Evolutionary conservation across 2,113 vertebrate species (phyloP), one percentile per base, ranked within the genome.

Genomic region (Nibea albiflora): DNA sequence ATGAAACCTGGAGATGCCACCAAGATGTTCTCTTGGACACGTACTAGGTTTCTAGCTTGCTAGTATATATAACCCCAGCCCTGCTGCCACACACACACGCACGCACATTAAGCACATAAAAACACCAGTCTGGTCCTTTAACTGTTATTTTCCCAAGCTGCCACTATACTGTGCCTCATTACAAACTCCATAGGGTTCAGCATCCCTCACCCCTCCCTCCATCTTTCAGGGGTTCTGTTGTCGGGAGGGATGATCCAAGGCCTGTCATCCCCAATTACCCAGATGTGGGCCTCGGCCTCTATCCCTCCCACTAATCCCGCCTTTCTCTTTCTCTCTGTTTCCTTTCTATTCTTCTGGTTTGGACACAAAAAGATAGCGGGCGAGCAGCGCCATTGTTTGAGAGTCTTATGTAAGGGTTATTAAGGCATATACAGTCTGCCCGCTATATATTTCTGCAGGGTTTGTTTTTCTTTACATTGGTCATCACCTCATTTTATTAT

Each of bases 251-350:
- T 85, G 88, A 92, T 92, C 86, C 81, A 69, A 81, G 69, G 80
- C 80, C 90, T 91, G 92, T 92, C 93, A 90, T 80, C 82, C 83
- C 84, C 66, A 89, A 93, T 92, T 92, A 95, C 76, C 86, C 87
- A 92, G 89, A 90, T 87, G 73, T 85, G 81, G 80, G 80, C 65
- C 83, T 89, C 64, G 24, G 86, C 76, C 75, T 84, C 79, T 65
- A 35, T 82, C 73, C 78, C 61, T 89, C 69, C 81, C 57, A 24
- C 65, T 79, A 80, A 86, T 89, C 86, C 76, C 72, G 85, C 67
- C 53, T 79, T 80, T 80, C 66, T 76, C 57, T 78, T 66, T 26
- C 47, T 84, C 63, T 78, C 54, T 80, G 31, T 31, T 73, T 76
- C 42, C 35, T 50, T 46, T 85, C 39, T 57, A 7, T 82, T 81